phyloP scores from a whole-genome alignment of 2,113 vertebrate species.

The Galeopterus variegatus region DNA sequence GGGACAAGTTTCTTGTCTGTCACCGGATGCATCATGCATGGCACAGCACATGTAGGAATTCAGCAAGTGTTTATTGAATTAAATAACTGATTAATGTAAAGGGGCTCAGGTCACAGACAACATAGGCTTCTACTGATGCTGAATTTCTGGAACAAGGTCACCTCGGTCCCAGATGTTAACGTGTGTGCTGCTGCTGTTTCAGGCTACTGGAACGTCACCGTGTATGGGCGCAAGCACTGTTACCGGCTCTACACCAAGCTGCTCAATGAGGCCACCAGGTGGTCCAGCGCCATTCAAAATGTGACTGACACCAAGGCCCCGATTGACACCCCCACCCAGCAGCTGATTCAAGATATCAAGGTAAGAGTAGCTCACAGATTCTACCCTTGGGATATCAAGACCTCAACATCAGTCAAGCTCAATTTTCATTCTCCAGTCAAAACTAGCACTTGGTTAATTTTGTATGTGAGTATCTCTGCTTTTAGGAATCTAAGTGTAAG shows the following conservation, averaged over 20 bases:
- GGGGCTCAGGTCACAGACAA: not conserved
- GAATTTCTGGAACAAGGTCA: not conserved
- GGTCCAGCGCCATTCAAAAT: slow-evolving; percentile 96
- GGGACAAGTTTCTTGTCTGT: not conserved
- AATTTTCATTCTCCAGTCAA: not conserved
- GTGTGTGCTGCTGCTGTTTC: not conserved
- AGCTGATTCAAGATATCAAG: slow-evolving; percentile 98
- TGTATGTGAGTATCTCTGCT: not conserved
- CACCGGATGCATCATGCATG: not conserved
- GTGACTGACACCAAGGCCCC: slow-evolving; percentile 97
- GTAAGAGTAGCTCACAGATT: slow-evolving; percentile 81
- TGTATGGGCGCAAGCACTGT: slow-evolving; percentile 97
- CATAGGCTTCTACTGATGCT: fast-evolving
- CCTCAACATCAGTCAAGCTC: fast-evolving
- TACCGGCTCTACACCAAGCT: slow-evolving; percentile 97
- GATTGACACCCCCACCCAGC: slow-evolving; percentile 98
- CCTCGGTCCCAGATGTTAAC: fast-evolving
- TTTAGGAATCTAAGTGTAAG: not conserved
- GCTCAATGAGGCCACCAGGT: slow-evolving; percentile 96
- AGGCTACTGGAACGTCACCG: slow-evolving; percentile 97
- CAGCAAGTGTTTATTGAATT: not conserved
- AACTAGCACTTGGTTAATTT: not conserved
- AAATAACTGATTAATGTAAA: not conserved
- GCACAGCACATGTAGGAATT: fast-evolving
- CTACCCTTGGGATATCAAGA: not conserved